These are phyloP conservation scores for Eulemur rufifrons DNA, from an alignment of 2,113 vertebrate genomes.

Conservation along the genomic window DNA sequence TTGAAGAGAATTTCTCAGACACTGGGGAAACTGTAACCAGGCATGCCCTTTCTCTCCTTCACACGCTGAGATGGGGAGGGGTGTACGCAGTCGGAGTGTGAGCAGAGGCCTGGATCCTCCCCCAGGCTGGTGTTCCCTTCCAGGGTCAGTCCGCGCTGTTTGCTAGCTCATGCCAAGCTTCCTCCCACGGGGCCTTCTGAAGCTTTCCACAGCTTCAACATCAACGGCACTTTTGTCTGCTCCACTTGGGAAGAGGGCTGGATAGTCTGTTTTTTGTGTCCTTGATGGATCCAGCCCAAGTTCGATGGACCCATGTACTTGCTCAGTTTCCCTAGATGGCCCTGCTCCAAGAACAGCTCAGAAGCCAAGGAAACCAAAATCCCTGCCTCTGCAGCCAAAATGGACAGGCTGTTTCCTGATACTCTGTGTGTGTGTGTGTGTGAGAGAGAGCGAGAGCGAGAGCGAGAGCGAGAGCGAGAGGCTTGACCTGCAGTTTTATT, in stretches of 20 bases:
- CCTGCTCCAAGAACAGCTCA: slow-evolving; percentile 39
- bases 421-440: not conserved
- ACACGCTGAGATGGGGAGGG: accelerated
- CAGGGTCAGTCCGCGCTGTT: not conserved
- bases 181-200: slow-evolving; percentile 32
- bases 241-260: slow-evolving; percentile 29
- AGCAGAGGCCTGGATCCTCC: not conserved
- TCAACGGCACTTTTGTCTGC: slow-evolving; percentile 62
- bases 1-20: not conserved
- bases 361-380: slow-evolving; percentile 61
- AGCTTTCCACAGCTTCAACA: slow-evolving; percentile 10
- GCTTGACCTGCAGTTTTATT: not conserved
- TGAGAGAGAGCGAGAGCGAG: not conserved
- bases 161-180: not conserved
- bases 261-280: slow-evolving; percentile 63
- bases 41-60: not conserved
- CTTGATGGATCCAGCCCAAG: slow-evolving; percentile 59
- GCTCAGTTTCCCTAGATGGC: slow-evolving; percentile 69
- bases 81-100: not conserved
- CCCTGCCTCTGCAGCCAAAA: slow-evolving; percentile 36
- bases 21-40: not conserved
- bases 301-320: not conserved
- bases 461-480: not conserved
- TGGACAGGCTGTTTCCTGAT: slow-evolving; percentile 57
- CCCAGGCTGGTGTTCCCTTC: not conserved